phyloP scores from a whole-genome alignment of 2,888 invertebrate species.

The Ornithoptera alexandrae region DNA sequence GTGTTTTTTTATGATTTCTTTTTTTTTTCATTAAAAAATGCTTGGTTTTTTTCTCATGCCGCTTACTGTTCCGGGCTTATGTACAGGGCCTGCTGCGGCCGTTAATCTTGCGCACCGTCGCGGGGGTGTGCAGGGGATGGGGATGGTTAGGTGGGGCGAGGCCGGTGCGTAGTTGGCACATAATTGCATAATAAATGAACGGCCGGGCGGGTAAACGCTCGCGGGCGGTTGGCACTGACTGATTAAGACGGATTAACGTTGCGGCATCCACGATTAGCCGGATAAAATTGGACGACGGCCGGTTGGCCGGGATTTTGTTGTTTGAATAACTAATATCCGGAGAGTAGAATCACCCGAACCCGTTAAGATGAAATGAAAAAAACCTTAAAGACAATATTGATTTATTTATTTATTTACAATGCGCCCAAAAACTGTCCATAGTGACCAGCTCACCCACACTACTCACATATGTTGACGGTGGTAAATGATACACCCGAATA shows the following conservation, averaged over 20 bases:
- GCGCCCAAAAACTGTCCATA: too few relatives aligned
- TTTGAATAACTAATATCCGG: too few relatives aligned
- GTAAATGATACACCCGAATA: too few relatives aligned
- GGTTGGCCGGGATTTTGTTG: background rate
- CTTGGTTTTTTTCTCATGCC: constrained; percentile 16
- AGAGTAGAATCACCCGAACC: too few relatives aligned
- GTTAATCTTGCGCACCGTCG: constrained; percentile 10
- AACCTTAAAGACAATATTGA: too few relatives aligned
- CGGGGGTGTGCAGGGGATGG: background rate
- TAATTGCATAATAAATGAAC: constrained; percentile 55
- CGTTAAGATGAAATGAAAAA: too few relatives aligned
- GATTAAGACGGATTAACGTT: constrained; percentile 63
- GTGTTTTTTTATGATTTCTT: background rate
- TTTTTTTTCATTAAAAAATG: constrained; percentile 9
- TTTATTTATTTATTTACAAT: too few relatives aligned
- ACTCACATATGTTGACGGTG: too few relatives aligned
- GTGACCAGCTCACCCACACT: too few relatives aligned
- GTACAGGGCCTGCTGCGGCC: constrained; percentile 1
- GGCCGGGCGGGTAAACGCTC: constrained; percentile 45
- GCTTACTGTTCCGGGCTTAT: constrained; percentile 11
- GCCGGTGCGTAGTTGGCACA: constrained; percentile 35
- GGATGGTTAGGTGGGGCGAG: constrained; percentile 14
- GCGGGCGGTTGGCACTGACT: constrained; percentile 47
- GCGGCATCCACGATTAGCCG: constrained; percentile 37
- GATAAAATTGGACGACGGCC: constrained; percentile 14